Evolutionary conservation across 2,888 invertebrate species (phyloP).

Genomic region (Branchipolynoe longqiensis): DNA sequence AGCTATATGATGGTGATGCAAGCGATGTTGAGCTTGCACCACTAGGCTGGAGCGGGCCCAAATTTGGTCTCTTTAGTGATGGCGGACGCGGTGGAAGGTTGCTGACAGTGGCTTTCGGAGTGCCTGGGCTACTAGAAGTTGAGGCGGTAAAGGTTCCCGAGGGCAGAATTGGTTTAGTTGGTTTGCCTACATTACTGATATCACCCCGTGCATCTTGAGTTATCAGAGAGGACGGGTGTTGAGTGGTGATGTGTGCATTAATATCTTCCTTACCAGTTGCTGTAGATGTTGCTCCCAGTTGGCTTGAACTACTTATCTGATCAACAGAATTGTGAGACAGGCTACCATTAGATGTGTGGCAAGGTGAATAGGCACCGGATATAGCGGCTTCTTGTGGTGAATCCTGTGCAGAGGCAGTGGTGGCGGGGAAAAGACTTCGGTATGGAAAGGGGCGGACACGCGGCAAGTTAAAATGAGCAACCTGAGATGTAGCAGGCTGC

Average conservation of each 20-base stretch:
- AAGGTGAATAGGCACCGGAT: too few relatives aligned
- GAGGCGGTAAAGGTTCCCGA: not conserved
- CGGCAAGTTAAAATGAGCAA: conserved; percentile 30
- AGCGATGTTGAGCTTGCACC: not conserved
- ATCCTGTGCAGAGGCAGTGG: not conserved
- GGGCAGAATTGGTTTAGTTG: not conserved
- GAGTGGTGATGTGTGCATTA: not conserved
- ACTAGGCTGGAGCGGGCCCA: conserved; percentile 5
- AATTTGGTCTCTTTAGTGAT: conserved; percentile 24
- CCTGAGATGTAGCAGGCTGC: not conserved
- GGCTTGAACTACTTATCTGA: too few relatives aligned
- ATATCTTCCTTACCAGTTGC: too few relatives aligned
- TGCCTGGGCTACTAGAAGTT: not conserved
- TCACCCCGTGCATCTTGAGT: not conserved
- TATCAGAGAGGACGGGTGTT: not conserved
- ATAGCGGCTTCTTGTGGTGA: not conserved
- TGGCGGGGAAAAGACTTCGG: not conserved
- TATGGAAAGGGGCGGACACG: not conserved
- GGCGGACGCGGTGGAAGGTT: conserved; percentile 31
- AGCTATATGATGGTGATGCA: not conserved
- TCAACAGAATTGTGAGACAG: too few relatives aligned
- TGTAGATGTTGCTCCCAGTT: too few relatives aligned
- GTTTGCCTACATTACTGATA: not conserved
- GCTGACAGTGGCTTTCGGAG: not conserved
- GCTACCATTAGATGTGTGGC: too few relatives aligned